Base-by-base conservation (phyloP, 1,140 invertebrate genomes). In the Drosophila triauraria region DNA sequence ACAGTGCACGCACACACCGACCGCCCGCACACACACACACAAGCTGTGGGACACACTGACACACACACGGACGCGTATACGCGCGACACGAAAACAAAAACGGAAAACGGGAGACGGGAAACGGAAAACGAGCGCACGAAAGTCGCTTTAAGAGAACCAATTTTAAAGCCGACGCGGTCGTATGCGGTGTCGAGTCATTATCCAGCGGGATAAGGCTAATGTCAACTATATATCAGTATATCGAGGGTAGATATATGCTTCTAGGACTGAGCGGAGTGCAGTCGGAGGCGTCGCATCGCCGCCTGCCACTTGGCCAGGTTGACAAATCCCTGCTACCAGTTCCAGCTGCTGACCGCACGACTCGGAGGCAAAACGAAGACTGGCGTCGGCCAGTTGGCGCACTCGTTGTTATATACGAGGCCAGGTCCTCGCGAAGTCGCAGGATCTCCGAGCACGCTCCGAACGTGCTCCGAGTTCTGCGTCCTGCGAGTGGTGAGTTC, bases 341-440 rank as follows among this genome's bases (percentile, higher is more conserved):
- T 83, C 30, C 76, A 79, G 58, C 78, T 77, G 82, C 62, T 82
- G 82, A 86, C 83, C 87, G 87, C 87, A 91, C 87, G 78, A 91
- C 80, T 91, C 83, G 82, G 79, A 91, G 83, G 78, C 80, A 87
- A 91, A 91, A 91, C 87, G 87, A 91, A 91, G 87, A 91, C 87
- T 91, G 80, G 82, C 78, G 56, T 83, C 63, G 44, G 58, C 59
- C 75, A 88, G 69, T 85, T 85, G 78, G 81, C 85, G 85, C 85
- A 88, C 85, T 88, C 85, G 85, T 88, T 88, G 68, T 88, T 88
- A 81, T 90, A 88, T 88, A 88, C 81, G 69, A 65, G 71, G 50
- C 63, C 48, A 40, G 13, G 20, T 13, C 62, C 42, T 23, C 40
- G 51, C 44, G 63, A 51, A 48, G 25, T 40, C 12, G 43, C 40